A percentile compares a stretch with the other conserved stretches of the same genome.
Conservation (phyloP, 2,113 vertebrate genomes). For the Hystrix cristata region DNA sequence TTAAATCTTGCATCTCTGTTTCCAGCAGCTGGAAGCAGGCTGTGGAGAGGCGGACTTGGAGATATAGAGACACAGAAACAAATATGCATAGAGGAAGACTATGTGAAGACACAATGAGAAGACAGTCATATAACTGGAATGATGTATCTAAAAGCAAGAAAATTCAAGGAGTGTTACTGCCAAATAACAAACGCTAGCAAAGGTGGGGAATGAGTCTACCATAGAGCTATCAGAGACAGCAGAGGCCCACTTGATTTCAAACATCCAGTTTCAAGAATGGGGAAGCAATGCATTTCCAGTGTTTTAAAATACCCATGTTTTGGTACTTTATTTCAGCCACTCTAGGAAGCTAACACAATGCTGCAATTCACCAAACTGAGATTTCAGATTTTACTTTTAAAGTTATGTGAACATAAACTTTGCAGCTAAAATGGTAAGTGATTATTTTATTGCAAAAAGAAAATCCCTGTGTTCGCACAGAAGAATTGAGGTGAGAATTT, state of each 20-base stretch:
- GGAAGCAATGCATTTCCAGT: background rate
- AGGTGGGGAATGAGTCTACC: background rate
- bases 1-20: background rate
- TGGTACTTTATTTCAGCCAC: background rate
- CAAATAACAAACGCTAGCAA: background rate
- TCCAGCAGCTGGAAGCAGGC: background rate
- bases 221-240: background rate
- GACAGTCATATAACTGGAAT: background rate
- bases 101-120: background rate
- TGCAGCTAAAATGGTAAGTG: background rate
- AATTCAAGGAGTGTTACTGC: too few species aligned
- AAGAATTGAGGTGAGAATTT: background rate
- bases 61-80: background rate
- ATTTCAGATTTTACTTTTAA: background rate
- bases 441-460: background rate
- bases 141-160: background rate
- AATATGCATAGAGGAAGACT: background rate
- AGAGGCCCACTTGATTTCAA: background rate
- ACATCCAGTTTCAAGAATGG: background rate
- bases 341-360: background rate
- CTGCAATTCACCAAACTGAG: background rate
- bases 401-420: background rate
- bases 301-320: background rate
- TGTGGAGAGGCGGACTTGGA: background rate
- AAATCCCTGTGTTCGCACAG: background rate